These are phyloP conservation scores for Pachypeltis micranthus DNA, from an alignment of 1,140 invertebrate species.

Conservation along the genomic window DNA sequence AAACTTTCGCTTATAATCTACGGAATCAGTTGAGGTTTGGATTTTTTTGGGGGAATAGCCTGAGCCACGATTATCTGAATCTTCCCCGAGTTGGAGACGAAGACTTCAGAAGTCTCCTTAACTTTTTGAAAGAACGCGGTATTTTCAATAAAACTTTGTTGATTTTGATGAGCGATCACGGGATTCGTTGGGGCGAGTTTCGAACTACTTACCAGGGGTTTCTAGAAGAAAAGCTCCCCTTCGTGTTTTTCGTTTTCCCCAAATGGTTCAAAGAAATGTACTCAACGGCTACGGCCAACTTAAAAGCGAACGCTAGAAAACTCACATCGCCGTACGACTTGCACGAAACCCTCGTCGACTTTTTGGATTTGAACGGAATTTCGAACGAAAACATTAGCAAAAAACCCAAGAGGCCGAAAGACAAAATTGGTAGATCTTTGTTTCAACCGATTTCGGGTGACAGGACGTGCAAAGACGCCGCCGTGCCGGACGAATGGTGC, in stretches of 20 bases:
- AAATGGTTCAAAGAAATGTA: conserved; percentile 43
- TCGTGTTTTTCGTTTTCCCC: conserved; percentile 48
- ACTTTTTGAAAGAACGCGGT: conserved; percentile 26
- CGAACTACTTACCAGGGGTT: conserved; percentile 48
- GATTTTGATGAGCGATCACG: conserved; percentile 59
- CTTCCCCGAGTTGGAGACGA: conserved; percentile 36
- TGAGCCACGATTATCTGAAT: conserved; percentile 41
- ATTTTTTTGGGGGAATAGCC: conserved; percentile 40
- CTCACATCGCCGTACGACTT: conserved; percentile 50
- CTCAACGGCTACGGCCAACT: conserved; percentile 37
- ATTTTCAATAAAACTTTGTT: conserved; percentile 42
- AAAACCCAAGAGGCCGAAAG: conserved; percentile 32
- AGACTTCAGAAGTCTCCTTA: conserved; percentile 32
- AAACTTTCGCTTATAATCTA: conserved; percentile 25
- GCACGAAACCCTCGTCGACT: conserved; percentile 49
- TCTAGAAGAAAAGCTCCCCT: conserved; percentile 56
- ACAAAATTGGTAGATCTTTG: conserved; percentile 50
- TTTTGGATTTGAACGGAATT: conserved; percentile 40
- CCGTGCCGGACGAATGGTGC: conserved; percentile 71
- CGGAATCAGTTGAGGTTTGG: conserved; percentile 33
- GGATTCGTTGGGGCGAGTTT: conserved; percentile 52
- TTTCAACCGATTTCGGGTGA: conserved; percentile 56
- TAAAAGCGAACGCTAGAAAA: conserved; percentile 41
- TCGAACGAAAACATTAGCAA: conserved; percentile 26
- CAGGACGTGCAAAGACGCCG: conserved; percentile 60